phyloP scores from a whole-genome alignment of 92 coral and sea anemone species.

The Scolanthus callimorphus region DNA sequence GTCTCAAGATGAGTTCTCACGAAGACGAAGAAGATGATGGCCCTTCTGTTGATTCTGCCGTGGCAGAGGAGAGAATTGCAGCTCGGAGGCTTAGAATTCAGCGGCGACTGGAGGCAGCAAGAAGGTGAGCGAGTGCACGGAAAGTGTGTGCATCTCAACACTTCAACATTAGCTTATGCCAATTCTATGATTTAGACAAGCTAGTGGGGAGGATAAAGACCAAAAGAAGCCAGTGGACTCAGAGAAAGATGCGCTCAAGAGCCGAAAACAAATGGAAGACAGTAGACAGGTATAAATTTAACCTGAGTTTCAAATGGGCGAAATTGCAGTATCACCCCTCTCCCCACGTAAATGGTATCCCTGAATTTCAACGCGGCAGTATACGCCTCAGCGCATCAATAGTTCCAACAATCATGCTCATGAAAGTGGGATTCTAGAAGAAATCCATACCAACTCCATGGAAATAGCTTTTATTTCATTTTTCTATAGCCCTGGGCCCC shows the following conservation, averaged over 20 bases:
- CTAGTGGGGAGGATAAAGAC: slow-evolving; percentile 88
- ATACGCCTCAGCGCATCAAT: too few relatives aligned
- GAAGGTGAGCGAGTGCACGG: slow-evolving; percentile 62
- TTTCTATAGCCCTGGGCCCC: too few relatives aligned
- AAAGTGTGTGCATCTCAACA: too few relatives aligned
- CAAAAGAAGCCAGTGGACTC: slow-evolving; percentile 93
- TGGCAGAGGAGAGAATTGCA: slow-evolving; percentile 95
- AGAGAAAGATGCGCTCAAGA: slow-evolving; percentile 93
- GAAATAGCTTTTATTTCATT: too few relatives aligned
- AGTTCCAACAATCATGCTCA: too few relatives aligned
- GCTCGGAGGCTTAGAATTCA: slow-evolving; percentile 96
- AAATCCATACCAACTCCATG: too few relatives aligned
- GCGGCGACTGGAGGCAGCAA: slow-evolving; percentile 90
- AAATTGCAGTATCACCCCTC: too few relatives aligned
- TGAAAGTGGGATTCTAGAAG: too few relatives aligned
- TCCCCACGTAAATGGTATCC: too few relatives aligned
- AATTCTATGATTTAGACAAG: slow-evolving; percentile 63
- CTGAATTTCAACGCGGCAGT: too few relatives aligned
- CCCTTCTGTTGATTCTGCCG: slow-evolving; percentile 91
- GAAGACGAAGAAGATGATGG: slow-evolving; percentile 98
- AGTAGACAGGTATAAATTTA: slow-evolving; percentile 98
- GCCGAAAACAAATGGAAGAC: slow-evolving; percentile 97
- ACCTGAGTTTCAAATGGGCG: too few relatives aligned
- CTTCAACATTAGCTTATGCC: too few relatives aligned
- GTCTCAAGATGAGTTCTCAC: slow-evolving; percentile 63